A percentile compares a stretch with the other conserved stretches of the same genome.
Evolutionary conservation across 2,797 vertebrate genomes (phyloP).

Genomic region (Malurus leucopterus): DNA sequence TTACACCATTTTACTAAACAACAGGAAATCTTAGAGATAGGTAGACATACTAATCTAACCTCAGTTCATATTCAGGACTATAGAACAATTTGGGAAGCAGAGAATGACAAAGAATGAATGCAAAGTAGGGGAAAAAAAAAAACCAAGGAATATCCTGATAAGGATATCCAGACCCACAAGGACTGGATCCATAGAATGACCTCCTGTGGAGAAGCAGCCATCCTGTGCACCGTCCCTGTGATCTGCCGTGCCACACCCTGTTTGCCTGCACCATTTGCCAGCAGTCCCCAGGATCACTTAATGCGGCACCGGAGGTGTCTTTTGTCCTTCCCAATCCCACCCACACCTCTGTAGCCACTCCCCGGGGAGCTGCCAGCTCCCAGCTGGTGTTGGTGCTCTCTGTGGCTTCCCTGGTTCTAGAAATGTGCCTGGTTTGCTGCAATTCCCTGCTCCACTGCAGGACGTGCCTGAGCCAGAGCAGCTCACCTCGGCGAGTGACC

Average conservation of each 20-base stretch:
- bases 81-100: background rate
- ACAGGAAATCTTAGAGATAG: background rate
- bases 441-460: background rate
- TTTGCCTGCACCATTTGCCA: rapidly evolving
- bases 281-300: background rate
- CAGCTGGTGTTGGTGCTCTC: background rate
- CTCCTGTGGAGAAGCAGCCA: background rate
- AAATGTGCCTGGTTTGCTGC: background rate
- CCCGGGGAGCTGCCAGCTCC: background rate
- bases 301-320: background rate
- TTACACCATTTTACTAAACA: background rate
- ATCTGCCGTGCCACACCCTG: rapidly evolving
- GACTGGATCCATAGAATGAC: background rate
- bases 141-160: background rate
- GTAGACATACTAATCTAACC: background rate
- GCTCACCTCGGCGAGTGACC: background rate
- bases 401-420: background rate
- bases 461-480: background rate
- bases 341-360: background rate
- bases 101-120: background rate
- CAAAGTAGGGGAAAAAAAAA: background rate
- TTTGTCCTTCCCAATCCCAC: background rate
- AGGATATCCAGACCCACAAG: background rate
- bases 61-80: background rate
- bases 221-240: background rate